A percentile compares a stretch with the other conserved stretches of the same genome.
Conservation (phyloP, 2,888 invertebrate species). For the Amiota mariae region DNA sequence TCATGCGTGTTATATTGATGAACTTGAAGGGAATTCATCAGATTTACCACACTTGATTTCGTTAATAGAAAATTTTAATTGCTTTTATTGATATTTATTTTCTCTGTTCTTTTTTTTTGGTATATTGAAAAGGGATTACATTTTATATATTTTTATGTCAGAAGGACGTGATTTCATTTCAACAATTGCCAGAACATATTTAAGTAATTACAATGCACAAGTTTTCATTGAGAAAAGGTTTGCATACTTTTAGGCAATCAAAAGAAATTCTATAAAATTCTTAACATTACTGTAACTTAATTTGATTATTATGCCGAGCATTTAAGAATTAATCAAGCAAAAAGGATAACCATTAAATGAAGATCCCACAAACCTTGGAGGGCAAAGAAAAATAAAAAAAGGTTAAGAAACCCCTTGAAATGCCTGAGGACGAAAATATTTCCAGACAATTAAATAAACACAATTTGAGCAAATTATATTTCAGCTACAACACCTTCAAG, state of each 20-base stretch:
- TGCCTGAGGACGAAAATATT: slow-evolving; percentile 36
- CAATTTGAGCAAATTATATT: slow-evolving; percentile 62
- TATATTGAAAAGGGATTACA: no score
- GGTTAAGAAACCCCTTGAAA: not conserved
- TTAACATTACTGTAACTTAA: not conserved
- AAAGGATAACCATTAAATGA: slow-evolving; percentile 20
- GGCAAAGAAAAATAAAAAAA: not conserved
- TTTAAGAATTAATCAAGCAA: slow-evolving; percentile 28
- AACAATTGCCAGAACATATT: no score
- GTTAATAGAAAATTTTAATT: slow-evolving; percentile 64
- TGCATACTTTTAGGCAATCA: not conserved
- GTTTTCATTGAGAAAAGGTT: no score
- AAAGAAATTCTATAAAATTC: not conserved
- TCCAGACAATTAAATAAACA: slow-evolving; percentile 65
- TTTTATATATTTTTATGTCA: no score
- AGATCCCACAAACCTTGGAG: not conserved
- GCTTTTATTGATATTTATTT: slow-evolving; percentile 59
- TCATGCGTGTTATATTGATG: no score
- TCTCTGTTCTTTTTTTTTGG: slow-evolving; percentile 16
- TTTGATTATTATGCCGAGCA: not conserved
- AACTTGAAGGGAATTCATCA: slow-evolving; percentile 23
- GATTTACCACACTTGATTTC: slow-evolving; percentile 55
- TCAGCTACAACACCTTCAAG: slow-evolving; percentile 41
- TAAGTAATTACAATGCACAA: no score
- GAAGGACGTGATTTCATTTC: no score